phyloP scores from a whole-genome alignment of 1,140 invertebrate genomes.

The Cepaea nemoralis region DNA sequence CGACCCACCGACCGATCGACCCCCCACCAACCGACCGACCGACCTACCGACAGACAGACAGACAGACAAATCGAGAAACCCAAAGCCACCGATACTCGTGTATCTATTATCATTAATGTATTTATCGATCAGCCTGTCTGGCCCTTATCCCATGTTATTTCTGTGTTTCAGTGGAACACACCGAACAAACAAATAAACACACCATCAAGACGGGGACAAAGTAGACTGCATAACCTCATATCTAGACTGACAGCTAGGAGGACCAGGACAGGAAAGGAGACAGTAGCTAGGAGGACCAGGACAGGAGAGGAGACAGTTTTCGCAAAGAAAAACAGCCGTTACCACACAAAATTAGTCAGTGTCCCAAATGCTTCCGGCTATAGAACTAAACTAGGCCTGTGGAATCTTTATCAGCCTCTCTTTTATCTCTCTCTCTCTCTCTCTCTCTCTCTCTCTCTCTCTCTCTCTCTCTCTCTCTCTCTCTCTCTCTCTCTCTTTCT shows the following conservation, averaged over 20 bases:
- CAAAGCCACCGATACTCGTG: too few relatives aligned
- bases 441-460: conserved; percentile 18
- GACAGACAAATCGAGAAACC: too few relatives aligned
- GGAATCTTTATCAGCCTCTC: neutral
- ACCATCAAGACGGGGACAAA: neutral
- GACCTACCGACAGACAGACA: too few relatives aligned
- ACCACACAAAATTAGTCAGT: neutral
- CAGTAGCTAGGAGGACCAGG: neutral
- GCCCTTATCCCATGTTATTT: too few relatives aligned
- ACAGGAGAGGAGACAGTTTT: neutral
- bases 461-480: conserved; percentile 24
- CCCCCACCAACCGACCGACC: too few relatives aligned
- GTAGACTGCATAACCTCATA: neutral
- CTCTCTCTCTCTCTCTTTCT: conserved; percentile 14
- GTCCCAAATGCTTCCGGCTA: neutral
- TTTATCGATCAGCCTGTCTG: too few relatives aligned
- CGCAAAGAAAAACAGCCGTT: neutral
- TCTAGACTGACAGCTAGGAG: neutral
- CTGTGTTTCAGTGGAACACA: too few relatives aligned
- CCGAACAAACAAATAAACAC: neutral
- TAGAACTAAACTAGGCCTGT: neutral
- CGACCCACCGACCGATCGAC: too few relatives aligned
- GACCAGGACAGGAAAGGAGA: neutral
- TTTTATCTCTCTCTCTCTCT: neutral
- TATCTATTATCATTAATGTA: too few relatives aligned